A percentile compares a stretch with the other conserved stretches of the same genome.
phyloP scores from a whole-genome alignment of 2,888 invertebrate genomes.

The Athrips mouffetella region DNA sequence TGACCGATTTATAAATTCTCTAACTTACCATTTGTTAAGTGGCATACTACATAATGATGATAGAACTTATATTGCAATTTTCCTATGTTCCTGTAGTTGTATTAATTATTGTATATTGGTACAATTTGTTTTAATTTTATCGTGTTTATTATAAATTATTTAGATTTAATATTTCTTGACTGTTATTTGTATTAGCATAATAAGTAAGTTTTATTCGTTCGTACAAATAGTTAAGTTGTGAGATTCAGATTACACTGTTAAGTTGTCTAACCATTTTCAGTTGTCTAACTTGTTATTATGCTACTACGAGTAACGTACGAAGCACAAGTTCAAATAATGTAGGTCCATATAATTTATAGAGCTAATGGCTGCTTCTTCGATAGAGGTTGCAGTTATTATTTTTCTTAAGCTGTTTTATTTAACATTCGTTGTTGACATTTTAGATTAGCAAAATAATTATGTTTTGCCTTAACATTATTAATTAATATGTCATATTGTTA shows the following conservation, averaged over 20 bases:
- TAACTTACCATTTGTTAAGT: conserved; percentile 66
- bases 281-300: conserved; percentile 44
- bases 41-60: conserved; percentile 73
- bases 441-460: conserved; percentile 75
- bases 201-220: background rate
- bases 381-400: conserved; percentile 49
- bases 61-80: conserved; percentile 78
- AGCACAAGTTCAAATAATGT: conserved; percentile 76
- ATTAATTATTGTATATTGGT: conserved; percentile 75
- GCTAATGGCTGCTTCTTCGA: conserved; percentile 56
- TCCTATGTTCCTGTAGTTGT: conserved; percentile 78
- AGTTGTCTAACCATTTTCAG: background rate
- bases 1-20: conserved; percentile 38
- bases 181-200: conserved; percentile 60
- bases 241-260: background rate
- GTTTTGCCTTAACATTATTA: conserved; percentile 75
- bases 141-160: conserved; percentile 75
- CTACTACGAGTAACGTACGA: conserved; percentile 53
- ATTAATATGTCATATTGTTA: conserved; percentile 65
- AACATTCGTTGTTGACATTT: conserved; percentile 76
- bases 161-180: conserved; percentile 62
- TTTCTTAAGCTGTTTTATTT: conserved; percentile 73
- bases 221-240: conserved; percentile 1
- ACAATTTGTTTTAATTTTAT: conserved; percentile 74
- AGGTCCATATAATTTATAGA: conserved; percentile 75